Conservation (phyloP, 2,797 vertebrate species). For the Etheostoma perlongum region DNA sequence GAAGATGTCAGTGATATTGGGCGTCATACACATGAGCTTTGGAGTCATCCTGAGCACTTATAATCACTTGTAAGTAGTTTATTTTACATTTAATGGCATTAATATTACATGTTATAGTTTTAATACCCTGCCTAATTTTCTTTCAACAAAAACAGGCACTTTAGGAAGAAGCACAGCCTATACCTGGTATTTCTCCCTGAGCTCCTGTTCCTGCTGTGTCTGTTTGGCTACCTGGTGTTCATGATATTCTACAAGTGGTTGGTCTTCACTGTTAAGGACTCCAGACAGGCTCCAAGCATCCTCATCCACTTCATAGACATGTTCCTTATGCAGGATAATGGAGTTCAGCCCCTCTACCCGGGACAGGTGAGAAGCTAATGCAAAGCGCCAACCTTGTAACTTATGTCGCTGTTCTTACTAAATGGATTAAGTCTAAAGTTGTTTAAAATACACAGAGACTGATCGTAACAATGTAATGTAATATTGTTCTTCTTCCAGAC, state of each 20-base stretch:
- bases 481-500: conserved; percentile 72
- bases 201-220: conserved; percentile 93
- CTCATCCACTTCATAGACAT: conserved; percentile 98
- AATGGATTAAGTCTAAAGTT: background rate
- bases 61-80: conserved; percentile 93
- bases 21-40: conserved; percentile 95
- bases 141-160: conserved; percentile 85
- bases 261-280: conserved; percentile 84
- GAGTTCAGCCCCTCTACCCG: conserved; percentile 80
- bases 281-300: conserved; percentile 91
- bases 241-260: conserved; percentile 98
- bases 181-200: conserved; percentile 95
- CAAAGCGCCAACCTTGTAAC: background rate
- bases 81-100: background rate
- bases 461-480: background rate
- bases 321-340: conserved; percentile 90
- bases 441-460: background rate
- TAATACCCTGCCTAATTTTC: conserved; percentile 9
- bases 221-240: conserved; percentile 97
- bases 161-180: conserved; percentile 91
- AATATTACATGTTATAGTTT: background rate
- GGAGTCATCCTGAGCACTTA: conserved; percentile 92
- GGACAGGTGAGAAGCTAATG: conserved; percentile 88
- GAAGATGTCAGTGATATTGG: conserved; percentile 99
- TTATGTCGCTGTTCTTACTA: background rate